Percentiles rank a stretch among this genome's conserved stretches.
These are phyloP conservation scores for Monopterus albus DNA, from an alignment of 2,113 vertebrate genomes.

Conservation along the genomic window DNA sequence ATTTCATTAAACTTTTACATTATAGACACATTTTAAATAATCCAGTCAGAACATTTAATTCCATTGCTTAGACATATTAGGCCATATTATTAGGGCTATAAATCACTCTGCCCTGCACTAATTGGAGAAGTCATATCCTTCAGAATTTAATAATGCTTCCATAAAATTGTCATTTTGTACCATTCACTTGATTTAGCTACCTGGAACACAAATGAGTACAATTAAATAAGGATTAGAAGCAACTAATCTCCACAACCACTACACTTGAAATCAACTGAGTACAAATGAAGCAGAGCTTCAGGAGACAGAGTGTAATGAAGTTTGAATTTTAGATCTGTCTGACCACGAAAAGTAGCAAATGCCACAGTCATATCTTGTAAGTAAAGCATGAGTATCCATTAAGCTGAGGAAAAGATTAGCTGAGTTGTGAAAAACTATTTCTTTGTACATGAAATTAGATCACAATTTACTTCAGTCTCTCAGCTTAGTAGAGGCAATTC, in stretches of 20 bases:
- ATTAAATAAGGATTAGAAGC: no score
- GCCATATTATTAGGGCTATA: slow-evolving; percentile 17
- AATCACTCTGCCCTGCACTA: no score
- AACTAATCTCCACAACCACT: no score
- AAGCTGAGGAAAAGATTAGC: background rate
- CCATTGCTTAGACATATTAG: slow-evolving; percentile 16
- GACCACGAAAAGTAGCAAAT: background rate
- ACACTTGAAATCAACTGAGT: no score
- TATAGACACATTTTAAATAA: slow-evolving; percentile 26
- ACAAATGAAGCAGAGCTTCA: no score
- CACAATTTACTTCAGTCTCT: background rate
- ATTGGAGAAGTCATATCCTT: no score
- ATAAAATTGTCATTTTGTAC: no score
- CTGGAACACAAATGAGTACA: no score
- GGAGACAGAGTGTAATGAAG: no score
- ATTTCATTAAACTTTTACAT: slow-evolving; percentile 50
- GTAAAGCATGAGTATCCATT: background rate
- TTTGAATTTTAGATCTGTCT: no score
- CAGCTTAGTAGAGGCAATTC: slow-evolving; percentile 34
- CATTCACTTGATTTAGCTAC: no score
- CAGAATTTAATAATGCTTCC: no score
- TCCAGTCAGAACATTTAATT: slow-evolving; percentile 61
- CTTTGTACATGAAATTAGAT: slow-evolving; percentile 1
- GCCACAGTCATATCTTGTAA: background rate
- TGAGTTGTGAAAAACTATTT: background rate